Conservation (phyloP, 2,888 invertebrate genomes). For the Stratiomys singularior region DNA sequence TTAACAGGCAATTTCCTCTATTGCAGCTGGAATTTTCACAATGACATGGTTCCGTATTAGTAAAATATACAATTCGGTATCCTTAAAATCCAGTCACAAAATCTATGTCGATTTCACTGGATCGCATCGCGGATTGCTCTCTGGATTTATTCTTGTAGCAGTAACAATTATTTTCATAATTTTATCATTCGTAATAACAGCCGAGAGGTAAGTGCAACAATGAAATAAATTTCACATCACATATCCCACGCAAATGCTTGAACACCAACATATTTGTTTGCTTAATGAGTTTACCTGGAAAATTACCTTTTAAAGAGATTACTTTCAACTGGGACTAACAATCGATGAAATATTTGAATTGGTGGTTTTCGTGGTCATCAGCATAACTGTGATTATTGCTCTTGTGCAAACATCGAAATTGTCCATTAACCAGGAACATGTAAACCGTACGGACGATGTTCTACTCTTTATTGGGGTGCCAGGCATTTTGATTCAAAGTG, state of each 20-base stretch:
- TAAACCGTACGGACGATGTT: conserved; percentile 73
- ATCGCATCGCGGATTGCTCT: conserved; percentile 78
- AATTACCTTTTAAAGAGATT: conserved; percentile 62
- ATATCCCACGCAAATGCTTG: neutral
- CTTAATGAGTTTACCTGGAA: conserved; percentile 5
- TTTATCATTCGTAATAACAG: conserved; percentile 70
- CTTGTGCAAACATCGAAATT: conserved; percentile 73
- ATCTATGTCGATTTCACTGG: conserved; percentile 81
- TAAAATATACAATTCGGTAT: conserved; percentile 65
- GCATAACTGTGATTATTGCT: conserved; percentile 70
- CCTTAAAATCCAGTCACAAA: conserved; percentile 69
- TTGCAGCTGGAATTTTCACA: conserved; percentile 73
- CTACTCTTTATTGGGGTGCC: conserved; percentile 77
- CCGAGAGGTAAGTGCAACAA: conserved; percentile 65
- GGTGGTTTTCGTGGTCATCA: conserved; percentile 69
- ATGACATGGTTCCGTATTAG: conserved; percentile 82
- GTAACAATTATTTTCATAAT: conserved; percentile 71
- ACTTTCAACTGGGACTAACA: conserved; percentile 66
- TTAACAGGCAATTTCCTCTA: conserved; percentile 53
- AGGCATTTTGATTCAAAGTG: conserved; percentile 77
- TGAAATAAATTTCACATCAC: neutral
- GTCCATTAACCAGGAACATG: conserved; percentile 73
- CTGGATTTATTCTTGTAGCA: conserved; percentile 67
- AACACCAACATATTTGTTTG: neutral
- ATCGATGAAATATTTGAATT: conserved; percentile 69